Conservation (phyloP, 2,888 invertebrate species). For the Lycocerus yunnanus region DNA sequence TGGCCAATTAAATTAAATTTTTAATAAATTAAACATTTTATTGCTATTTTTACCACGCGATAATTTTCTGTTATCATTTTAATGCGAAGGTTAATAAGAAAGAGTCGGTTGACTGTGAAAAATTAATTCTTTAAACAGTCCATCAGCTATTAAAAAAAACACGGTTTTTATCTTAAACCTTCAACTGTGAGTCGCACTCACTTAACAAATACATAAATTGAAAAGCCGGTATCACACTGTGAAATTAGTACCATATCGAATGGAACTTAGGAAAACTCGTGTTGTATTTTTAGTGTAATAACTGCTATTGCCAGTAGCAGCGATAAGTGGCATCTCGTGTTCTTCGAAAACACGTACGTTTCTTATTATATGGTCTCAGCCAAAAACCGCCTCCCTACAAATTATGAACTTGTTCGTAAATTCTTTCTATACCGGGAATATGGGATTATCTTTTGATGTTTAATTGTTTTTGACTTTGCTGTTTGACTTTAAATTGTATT, state of each 20-base stretch:
- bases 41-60: not conserved
- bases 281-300: slow-evolving; percentile 39
- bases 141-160: slow-evolving; percentile 49
- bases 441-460: slow-evolving; percentile 35
- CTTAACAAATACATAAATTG: slow-evolving; percentile 52
- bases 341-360: slow-evolving; percentile 49
- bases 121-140: slow-evolving; percentile 41
- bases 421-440: slow-evolving; percentile 34
- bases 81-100: not conserved
- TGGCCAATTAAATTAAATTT: not conserved
- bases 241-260: slow-evolving; percentile 23
- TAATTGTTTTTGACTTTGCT: not conserved
- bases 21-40: not conserved
- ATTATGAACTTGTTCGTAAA: slow-evolving; percentile 39
- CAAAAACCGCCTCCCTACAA: slow-evolving; percentile 40
- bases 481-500: not conserved
- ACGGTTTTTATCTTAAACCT: slow-evolving; percentile 53
- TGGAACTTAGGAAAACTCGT: slow-evolving; percentile 33
- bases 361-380: slow-evolving; percentile 44
- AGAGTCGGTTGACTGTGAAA: slow-evolving; percentile 35
- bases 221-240: slow-evolving; percentile 35
- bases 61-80: not conserved
- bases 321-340: slow-evolving; percentile 53
- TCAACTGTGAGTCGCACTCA: slow-evolving; percentile 48
- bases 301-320: slow-evolving; percentile 46